Base-by-base conservation (phyloP, 2,888 invertebrate species). In the Trissonchulus latispiculum region DNA sequence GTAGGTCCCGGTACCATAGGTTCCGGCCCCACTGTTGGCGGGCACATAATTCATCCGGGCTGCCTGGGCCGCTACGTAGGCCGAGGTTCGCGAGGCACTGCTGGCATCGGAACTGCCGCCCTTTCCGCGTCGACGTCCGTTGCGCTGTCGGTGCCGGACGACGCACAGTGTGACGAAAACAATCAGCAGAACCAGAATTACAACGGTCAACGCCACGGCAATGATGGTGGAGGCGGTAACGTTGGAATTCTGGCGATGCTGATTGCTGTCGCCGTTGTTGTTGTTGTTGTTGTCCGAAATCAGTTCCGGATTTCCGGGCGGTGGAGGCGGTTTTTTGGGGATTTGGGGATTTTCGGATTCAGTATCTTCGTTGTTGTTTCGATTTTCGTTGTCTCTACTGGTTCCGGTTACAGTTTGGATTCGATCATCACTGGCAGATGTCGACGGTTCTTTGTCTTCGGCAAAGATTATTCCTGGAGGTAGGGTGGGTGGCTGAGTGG, bases 121-220 rank as follows among this genome's bases (percentile, higher is more conserved):
- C 3, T 33, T 62, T 31, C n/a, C n/a, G 48, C 59, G 32, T 61
- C 72, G 36, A n/a, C n/a, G n/a, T n/a, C n/a, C n/a, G n/a, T n/a
- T n/a, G n/a, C n/a, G n/a, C 36, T 69, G 72, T 0, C 77, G 75
- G 68, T 81, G 78, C 31, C 77, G 76, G 0, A 77, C 77, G 15
- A 80, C 77, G 76, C 80, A 81, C 35, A 81, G 75, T 3, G 78
- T 78, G 36, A 79, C 74, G 75, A 82, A 79, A 1, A 81, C 80
- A 8, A 77, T 77, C 36, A 79, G 37, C 75, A 81, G 77, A 0
- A 81, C 80, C 33, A 82, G 69, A 1, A 75, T 77, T 1, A 80
- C 81, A 0, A 78, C 77, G n/a, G 78, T 75, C 62, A 82, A 75
- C 37, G 80, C 80, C 33, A 81, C 76, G 18, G 77, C 75, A 48